phyloP scores from a whole-genome alignment of 2,888 invertebrate species.

The Ferrisia virgata region DNA sequence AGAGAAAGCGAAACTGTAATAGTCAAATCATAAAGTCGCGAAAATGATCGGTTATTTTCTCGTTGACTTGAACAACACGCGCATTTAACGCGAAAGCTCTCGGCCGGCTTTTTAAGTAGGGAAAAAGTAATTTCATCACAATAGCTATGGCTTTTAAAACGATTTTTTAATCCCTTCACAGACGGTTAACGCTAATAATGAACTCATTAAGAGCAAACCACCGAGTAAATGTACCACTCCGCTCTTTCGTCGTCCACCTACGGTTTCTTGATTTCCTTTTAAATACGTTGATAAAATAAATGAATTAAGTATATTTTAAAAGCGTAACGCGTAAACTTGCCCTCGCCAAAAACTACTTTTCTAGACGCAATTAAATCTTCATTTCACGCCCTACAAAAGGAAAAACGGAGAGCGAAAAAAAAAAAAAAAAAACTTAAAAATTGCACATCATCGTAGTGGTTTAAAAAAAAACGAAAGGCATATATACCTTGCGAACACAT shows the following conservation, averaged over 20 bases:
- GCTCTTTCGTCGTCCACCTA: neutral
- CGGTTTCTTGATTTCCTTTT: neutral
- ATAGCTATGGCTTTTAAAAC: conserved; percentile 33
- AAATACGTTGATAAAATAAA: conserved; percentile 32
- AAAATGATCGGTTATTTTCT: conserved; percentile 7
- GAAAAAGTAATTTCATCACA: conserved; percentile 32
- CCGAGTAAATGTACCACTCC: conserved; percentile 8
- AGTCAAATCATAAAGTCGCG: neutral
- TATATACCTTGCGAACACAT: neutral
- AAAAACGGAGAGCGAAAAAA: neutral
- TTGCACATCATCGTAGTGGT: neutral
- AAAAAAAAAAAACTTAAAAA: neutral
- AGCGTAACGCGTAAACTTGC: conserved; percentile 15
- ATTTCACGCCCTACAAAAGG: neutral
- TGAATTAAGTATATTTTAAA: conserved; percentile 21
- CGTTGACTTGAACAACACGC: neutral
- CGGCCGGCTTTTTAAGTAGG: neutral
- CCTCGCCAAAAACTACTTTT: neutral
- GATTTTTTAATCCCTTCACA: conserved; percentile 40
- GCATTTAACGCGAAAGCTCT: conserved; percentile 25
- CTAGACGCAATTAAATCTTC: conserved; percentile 28
- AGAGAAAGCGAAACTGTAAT: neutral
- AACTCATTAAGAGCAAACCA: conserved; percentile 37
- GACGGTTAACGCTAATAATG: conserved; percentile 40
- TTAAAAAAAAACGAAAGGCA: neutral